These are phyloP conservation scores for Astyanax mexicanus DNA, from an alignment of 2,797 vertebrate species.

Conservation along the genomic window DNA sequence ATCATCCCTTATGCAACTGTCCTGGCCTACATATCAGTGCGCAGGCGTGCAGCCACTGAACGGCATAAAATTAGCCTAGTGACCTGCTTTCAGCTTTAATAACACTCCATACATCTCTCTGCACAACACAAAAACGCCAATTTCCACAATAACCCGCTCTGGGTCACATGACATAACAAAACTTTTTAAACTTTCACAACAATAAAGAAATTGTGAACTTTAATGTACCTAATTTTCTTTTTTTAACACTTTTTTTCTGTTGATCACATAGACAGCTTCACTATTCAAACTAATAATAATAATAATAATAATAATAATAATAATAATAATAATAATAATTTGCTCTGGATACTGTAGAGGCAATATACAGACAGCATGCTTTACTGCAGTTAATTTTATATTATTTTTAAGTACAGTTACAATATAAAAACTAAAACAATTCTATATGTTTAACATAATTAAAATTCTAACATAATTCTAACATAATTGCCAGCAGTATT, in stretches of 20 bases:
- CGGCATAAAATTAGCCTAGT: constrained; percentile 67
- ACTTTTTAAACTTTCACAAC: neutral
- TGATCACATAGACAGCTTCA: neutral
- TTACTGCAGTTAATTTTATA: neutral
- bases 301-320: neutral
- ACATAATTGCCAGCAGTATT: no score
- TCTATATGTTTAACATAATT: no score
- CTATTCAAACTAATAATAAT: no score
- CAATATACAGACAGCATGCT: neutral
- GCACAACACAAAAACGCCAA: constrained; percentile 9
- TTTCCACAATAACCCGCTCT: neutral
- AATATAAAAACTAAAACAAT: no score
- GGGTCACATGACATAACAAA: constrained; percentile 5
- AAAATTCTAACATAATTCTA: no score
- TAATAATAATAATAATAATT: neutral
- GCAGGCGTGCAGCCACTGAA: constrained; percentile 46
- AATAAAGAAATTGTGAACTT: neutral
- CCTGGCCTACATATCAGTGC: constrained; percentile 70
- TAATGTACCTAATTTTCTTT: neutral
- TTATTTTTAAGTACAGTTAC: no score
- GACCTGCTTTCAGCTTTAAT: constrained; percentile 62
- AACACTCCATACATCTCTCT: constrained; percentile 54
- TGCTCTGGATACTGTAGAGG: neutral
- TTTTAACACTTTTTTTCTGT: neutral
- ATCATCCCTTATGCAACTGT: constrained; percentile 70